phyloP scores from a whole-genome alignment of 2,113 vertebrate genomes.

The Onychorhynchus coronatus region DNA sequence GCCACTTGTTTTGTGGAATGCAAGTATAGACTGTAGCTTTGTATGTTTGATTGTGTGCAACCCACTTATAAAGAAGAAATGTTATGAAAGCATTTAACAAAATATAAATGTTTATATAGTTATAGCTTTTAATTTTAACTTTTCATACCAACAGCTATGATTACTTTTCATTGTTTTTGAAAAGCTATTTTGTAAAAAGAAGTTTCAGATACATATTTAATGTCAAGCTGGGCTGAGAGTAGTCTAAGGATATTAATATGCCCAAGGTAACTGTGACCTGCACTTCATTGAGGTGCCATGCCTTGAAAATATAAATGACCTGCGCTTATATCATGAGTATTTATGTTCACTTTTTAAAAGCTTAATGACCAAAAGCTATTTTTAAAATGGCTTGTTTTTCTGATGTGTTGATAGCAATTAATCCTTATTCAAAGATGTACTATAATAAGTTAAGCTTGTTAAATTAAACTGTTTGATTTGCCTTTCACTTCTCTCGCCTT shows the following conservation, averaged over 20 bases:
- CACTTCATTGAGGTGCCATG: background rate
- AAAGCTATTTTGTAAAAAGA: background rate
- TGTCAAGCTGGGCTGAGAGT: background rate
- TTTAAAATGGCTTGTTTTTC: conserved; percentile 3
- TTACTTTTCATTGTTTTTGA: background rate
- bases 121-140: background rate
- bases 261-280: background rate
- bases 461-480: background rate
- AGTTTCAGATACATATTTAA: background rate
- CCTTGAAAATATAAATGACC: background rate
- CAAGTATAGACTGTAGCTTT: background rate
- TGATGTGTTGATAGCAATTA: background rate
- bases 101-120: background rate
- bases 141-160: background rate
- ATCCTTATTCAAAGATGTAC: background rate
- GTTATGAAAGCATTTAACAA: background rate
- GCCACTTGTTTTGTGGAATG: background rate
- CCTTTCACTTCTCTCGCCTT: background rate
- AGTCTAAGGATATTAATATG: background rate
- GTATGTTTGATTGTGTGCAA: background rate
- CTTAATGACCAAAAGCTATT: background rate
- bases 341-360: background rate
- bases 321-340: background rate
- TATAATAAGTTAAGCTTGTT: background rate
- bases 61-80: background rate